Percentiles rank a stretch among this genome's conserved stretches.
These are phyloP conservation scores for Papilio dardanus DNA, from an alignment of 1,140 invertebrate species.

Conservation along the genomic window DNA sequence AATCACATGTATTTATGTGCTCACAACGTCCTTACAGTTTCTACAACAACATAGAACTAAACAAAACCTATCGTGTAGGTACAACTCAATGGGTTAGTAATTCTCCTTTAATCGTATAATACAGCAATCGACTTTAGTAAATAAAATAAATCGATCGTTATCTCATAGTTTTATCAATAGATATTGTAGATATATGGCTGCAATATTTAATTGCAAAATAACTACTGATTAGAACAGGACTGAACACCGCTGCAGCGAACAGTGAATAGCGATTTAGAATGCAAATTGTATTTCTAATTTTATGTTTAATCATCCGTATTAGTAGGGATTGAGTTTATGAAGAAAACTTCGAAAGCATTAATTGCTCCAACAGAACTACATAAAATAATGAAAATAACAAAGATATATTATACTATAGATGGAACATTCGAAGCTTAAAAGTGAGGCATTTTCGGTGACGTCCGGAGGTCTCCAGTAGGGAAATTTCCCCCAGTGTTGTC, in stretches of 20 bases:
- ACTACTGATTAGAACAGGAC: not conserved
- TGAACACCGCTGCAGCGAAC: no score
- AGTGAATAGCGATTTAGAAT: no score
- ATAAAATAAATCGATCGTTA: constrained; percentile 7
- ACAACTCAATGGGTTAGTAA: not conserved
- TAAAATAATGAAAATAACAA: no score
- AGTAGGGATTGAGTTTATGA: not conserved
- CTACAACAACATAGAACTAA: constrained; percentile 15
- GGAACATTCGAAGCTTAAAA: no score
- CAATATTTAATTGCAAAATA: constrained; percentile 31
- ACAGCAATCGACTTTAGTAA: constrained; percentile 1
- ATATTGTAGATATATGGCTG: constrained; percentile 14
- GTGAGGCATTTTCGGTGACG: no score
- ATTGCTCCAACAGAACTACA: no score
- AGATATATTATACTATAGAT: no score
- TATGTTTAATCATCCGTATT: not conserved
- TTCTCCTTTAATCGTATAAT: not conserved
- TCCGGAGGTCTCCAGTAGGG: no score
- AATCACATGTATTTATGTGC: not conserved
- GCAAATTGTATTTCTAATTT: not conserved
- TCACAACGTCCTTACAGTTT: constrained; percentile 1
- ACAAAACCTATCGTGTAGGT: not conserved
- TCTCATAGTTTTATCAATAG: constrained; percentile 26
- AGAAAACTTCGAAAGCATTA: not conserved
- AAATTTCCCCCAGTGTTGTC: no score